Conservation (phyloP, 2,113 vertebrate genomes). For the Cranoglanis bouderius region DNA sequence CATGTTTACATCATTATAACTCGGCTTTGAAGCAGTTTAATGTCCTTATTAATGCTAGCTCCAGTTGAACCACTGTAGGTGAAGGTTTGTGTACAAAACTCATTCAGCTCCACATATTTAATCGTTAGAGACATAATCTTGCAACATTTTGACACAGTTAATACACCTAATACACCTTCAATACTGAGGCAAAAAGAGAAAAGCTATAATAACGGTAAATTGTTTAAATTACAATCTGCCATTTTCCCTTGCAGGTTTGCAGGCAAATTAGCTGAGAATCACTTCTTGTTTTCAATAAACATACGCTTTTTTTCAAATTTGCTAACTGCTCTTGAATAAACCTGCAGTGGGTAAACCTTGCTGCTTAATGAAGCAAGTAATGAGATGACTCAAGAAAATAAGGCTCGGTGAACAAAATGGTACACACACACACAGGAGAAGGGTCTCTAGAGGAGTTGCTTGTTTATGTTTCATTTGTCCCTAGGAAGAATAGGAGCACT, state of each 20-base stretch:
- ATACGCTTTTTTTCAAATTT: constrained; percentile 8
- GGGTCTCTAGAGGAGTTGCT: background rate
- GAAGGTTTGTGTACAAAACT: background rate
- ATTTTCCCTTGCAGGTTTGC: background rate
- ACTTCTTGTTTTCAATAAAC: constrained; percentile 15
- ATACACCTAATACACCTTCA: no score
- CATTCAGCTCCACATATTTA: background rate
- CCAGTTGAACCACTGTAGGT: background rate
- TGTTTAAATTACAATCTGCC: background rate
- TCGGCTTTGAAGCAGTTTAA: background rate
- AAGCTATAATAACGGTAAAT: background rate
- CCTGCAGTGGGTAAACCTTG: constrained; percentile 26
- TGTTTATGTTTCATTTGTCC: background rate
- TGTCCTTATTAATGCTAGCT: background rate
- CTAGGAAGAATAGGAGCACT: background rate
- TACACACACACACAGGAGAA: background rate
- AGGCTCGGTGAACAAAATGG: background rate
- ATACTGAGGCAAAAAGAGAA: background rate
- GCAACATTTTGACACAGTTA: background rate
- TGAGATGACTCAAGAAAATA: constrained; percentile 42
- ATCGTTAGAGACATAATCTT: background rate
- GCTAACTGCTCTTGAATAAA: constrained; percentile 29
- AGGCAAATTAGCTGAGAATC: constrained; percentile 1
- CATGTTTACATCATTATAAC: background rate
- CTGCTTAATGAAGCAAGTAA: constrained; percentile 44